Evolutionary conservation across 2,888 invertebrate species (phyloP).

Genomic region (Zeuzera pyrina): DNA sequence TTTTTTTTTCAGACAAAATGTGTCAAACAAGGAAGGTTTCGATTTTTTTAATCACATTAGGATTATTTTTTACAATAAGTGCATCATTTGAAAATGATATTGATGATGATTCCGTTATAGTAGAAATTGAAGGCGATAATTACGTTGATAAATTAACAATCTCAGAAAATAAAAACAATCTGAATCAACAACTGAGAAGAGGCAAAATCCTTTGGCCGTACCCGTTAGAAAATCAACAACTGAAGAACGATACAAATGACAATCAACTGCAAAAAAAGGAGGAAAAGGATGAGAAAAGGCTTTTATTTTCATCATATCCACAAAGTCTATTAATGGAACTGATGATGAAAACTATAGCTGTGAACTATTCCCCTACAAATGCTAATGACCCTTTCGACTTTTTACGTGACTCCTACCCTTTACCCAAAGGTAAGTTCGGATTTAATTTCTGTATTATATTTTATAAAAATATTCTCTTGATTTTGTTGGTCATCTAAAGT

Average conservation of each 20-base stretch:
- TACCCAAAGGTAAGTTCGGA: constrained; percentile 53
- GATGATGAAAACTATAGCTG: constrained; percentile 44
- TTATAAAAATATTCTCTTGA: constrained; percentile 2
- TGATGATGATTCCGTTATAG: constrained; percentile 28
- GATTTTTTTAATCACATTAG: constrained; percentile 18
- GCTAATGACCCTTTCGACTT: constrained; percentile 54
- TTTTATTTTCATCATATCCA: constrained; percentile 39
- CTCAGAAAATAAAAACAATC: constrained; percentile 12
- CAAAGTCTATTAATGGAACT: constrained; percentile 51
- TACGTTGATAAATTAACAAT: constrained; percentile 7
- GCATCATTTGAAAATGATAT: constrained; percentile 24
- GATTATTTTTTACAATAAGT: constrained; percentile 18
- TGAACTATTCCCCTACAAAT: constrained; percentile 36
- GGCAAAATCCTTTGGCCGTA: constrained; percentile 46
- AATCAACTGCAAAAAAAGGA: constrained; percentile 9
- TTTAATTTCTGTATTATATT: constrained; percentile 1
- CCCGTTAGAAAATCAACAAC: constrained; percentile 27
- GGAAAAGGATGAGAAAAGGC: constrained; percentile 27
- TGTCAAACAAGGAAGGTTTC: constrained; percentile 19
- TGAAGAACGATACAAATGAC: constrained; percentile 11
- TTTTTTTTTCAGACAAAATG: constrained; percentile 32
- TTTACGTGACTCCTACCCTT: constrained; percentile 49
- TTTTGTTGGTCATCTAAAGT: no score
- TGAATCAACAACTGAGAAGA: constrained; percentile 19
- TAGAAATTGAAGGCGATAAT: constrained; percentile 26